Evolutionary conservation across 2,113 vertebrate species (phyloP).

Genomic region (Datnioides undecimradiatus): DNA sequence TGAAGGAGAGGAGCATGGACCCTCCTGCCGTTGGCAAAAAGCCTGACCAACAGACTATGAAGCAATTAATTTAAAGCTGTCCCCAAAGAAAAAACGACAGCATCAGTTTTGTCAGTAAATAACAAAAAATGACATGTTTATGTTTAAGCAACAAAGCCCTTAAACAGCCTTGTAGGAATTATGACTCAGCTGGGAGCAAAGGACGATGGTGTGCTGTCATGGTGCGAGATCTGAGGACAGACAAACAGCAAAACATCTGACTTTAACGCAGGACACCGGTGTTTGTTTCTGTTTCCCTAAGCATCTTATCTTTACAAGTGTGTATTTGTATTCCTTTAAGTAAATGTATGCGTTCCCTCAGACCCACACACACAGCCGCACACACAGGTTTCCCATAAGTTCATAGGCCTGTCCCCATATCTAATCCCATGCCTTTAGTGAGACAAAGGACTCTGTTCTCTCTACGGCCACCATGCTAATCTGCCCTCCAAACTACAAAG

Average conservation of each 20-base stretch:
- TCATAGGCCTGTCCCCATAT: conserved; percentile 63
- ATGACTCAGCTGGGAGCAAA: neutral
- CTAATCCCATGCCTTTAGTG: conserved; percentile 74
- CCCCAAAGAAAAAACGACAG: neutral
- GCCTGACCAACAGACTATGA: neutral
- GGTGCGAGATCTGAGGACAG: no score
- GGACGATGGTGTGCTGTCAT: no score
- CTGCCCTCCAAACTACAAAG: conserved; percentile 80
- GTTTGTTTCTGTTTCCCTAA: neutral
- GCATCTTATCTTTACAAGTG: neutral
- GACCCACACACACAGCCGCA: conserved; percentile 20
- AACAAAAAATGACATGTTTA: neutral
- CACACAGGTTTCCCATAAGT: conserved; percentile 56
- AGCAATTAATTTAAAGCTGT: neutral
- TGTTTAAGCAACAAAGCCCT: neutral
- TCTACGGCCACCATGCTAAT: conserved; percentile 73
- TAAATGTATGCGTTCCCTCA: neutral
- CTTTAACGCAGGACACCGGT: neutral
- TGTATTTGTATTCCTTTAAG: neutral
- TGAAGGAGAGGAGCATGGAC: no score
- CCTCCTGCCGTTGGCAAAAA: neutral
- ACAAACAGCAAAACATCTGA: neutral
- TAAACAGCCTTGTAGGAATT: neutral
- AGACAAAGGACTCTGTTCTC: conserved; percentile 79
- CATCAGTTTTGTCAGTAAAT: neutral